phyloP scores from a whole-genome alignment of 2,888 invertebrate species.

The Crossocerus cetratus region DNA sequence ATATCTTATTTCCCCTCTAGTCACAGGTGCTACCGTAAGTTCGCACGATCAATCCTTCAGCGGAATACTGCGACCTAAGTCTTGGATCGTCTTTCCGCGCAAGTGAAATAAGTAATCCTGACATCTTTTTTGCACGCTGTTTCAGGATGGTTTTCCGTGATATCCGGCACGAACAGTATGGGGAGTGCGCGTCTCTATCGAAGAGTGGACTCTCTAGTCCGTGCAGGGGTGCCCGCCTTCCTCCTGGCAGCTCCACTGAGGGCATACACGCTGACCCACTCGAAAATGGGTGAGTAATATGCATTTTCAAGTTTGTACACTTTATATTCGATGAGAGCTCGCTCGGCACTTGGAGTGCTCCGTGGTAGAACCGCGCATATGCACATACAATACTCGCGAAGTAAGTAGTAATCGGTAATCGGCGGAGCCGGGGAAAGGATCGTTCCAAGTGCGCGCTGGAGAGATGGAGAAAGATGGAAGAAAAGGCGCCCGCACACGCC shows the following conservation, averaged over 20 bases:
- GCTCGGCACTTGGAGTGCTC: too few relatives aligned
- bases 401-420: too few relatives aligned
- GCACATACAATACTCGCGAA: too few relatives aligned
- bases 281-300: slow-evolving; percentile 73
- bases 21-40: too few relatives aligned
- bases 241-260: slow-evolving; percentile 72
- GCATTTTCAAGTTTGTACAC: too few relatives aligned
- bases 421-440: neutral
- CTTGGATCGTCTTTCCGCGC: neutral
- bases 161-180: slow-evolving; percentile 73
- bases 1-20: slow-evolving; percentile 12
- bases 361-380: too few relatives aligned
- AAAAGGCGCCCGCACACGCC: slow-evolving; percentile 23
- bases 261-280: slow-evolving; percentile 74
- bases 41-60: too few relatives aligned
- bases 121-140: neutral
- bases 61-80: too few relatives aligned
- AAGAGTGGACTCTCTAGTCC: slow-evolving; percentile 72
- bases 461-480: neutral
- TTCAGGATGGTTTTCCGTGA: slow-evolving; percentile 77
- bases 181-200: slow-evolving; percentile 74
- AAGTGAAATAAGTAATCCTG: neutral
- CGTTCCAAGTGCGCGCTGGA: neutral
- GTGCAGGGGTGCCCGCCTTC: slow-evolving; percentile 74
- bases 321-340: too few relatives aligned